Evolutionary conservation across 2,888 invertebrate genomes (phyloP).

Genomic region (Steinernema hermaphroditum): DNA sequence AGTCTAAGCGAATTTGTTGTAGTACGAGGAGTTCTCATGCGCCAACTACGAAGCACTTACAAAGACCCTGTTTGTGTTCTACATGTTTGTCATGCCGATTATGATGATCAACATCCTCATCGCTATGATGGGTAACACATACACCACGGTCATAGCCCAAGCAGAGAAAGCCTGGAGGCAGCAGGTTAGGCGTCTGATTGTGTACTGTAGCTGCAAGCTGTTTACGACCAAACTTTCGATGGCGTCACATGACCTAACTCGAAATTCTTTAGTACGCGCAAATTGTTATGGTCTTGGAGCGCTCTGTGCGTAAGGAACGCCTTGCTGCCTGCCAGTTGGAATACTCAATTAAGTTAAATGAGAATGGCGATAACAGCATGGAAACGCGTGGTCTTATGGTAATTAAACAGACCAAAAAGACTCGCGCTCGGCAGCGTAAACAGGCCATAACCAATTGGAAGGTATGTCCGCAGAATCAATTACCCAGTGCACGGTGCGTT

Average conservation of each 20-base stretch:
- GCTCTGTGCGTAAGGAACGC: slow-evolving; percentile 86
- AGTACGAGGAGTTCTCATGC: slow-evolving; percentile 89
- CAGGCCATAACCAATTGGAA: slow-evolving; percentile 97
- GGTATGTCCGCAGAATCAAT: slow-evolving; percentile 69
- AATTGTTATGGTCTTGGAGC: slow-evolving; percentile 91
- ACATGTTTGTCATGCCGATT: slow-evolving; percentile 94
- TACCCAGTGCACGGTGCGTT: not conserved
- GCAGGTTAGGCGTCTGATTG: slow-evolving; percentile 75
- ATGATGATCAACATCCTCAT: slow-evolving; percentile 93
- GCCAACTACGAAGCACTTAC: slow-evolving; percentile 88
- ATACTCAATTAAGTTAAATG: slow-evolving; percentile 88
- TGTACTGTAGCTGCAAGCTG: no score
- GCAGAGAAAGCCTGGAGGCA: slow-evolving; percentile 99
- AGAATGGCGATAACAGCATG: slow-evolving; percentile 62
- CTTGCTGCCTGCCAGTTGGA: slow-evolving; percentile 88
- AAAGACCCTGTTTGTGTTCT: slow-evolving; percentile 92
- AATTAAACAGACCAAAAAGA: slow-evolving; percentile 94
- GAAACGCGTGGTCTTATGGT: slow-evolving; percentile 91
- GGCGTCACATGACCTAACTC: no score
- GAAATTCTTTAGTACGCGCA: slow-evolving; percentile 92
- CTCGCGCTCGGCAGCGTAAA: slow-evolving; percentile 90
- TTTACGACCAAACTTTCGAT: no score
- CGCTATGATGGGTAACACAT: slow-evolving; percentile 99
- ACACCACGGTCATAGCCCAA: slow-evolving; percentile 93
- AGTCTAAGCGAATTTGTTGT: slow-evolving; percentile 58